Evolutionary conservation across 1,140 invertebrate species (phyloP), one percentile per base, ranked within the genome.

Genomic region (Lucilia sericata): DNA sequence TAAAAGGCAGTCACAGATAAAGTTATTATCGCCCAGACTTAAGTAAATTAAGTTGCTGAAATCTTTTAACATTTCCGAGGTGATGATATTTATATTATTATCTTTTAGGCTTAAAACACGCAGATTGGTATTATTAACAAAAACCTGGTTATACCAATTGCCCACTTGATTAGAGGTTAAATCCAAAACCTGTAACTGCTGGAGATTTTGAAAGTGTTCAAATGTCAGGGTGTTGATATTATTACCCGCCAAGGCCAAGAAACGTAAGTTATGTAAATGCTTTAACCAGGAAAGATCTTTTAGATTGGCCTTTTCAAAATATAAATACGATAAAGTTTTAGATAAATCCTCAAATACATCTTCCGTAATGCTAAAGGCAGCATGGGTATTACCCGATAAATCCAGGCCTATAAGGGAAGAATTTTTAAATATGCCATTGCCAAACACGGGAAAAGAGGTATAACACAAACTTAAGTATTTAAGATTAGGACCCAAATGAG

Each of bases 61-160:
- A 85, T 93, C 93, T 25, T 86, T 83, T 0, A 92, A 84, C 92
- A 93, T 93, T 83, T 91, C 88, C 10, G 87, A 87, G 0, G 92
- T 90, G 5, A 94, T 88, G 21, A 93, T 83, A 55, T 93, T 93
- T 14, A 94, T 91, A 74, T 92, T 93, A 80, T 94, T 94, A 5
- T 91, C 86, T 14, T 85, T 86, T 5, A 94, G 82, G 5, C 89
- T 91, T 0, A 94, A 55, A 2, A 92, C 83, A 42, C 91, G 86
- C 14, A 94, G 82, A 0, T 87, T 87, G 4, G 86, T 86, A 84
- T 93, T 91, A 0, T 88, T 84, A 0, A 82, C 84, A 55, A 93
- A 92, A 0, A 88, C 87, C 14, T 85, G 88, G 4, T 86, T 84
- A 25, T 92, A 91, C 93, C 93, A 94, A 19, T 91, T 89, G 0